These are phyloP conservation scores for Steinernema carpocapsae DNA, from an alignment of 2,888 invertebrate genomes.

Conservation along the genomic window DNA sequence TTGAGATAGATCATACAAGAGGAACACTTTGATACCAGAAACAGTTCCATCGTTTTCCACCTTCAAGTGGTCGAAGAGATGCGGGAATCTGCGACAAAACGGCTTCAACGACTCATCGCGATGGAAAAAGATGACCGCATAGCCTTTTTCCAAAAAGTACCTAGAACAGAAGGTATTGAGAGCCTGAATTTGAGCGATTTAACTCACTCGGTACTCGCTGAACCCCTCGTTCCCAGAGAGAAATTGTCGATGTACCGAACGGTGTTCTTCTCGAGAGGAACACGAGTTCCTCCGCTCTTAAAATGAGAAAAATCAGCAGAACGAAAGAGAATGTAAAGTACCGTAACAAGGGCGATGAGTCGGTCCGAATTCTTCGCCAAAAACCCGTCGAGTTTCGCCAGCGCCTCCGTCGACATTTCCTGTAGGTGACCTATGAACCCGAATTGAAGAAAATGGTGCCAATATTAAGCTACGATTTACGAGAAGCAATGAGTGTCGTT, in stretches of 20 bases:
- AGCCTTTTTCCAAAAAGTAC: constrained; percentile 82
- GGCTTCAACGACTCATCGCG: constrained; percentile 88
- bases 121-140: constrained; percentile 91
- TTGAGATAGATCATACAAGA: constrained; percentile 35
- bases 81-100: constrained; percentile 82
- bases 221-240: constrained; percentile 92
- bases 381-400: neutral
- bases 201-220: constrained; percentile 83
- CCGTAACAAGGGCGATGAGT: constrained; percentile 11
- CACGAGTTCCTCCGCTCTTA: constrained; percentile 89
- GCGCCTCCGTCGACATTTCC: neutral
- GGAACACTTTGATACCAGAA: too few species aligned
- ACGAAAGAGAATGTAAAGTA: neutral
- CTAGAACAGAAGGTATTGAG: too few species aligned
- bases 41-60: constrained; percentile 45
- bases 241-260: constrained; percentile 98
- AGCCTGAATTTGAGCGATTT: neutral
- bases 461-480: neutral
- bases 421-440: neutral
- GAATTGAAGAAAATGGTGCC: neutral
- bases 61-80: constrained; percentile 54
- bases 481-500: neutral
- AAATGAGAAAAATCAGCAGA: too few species aligned
- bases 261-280: constrained; percentile 93
- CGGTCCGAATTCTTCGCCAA: neutral